These are phyloP conservation scores for Pristionchus arcanus DNA, from an alignment of 2,888 invertebrate species.

Conservation along the genomic window DNA sequence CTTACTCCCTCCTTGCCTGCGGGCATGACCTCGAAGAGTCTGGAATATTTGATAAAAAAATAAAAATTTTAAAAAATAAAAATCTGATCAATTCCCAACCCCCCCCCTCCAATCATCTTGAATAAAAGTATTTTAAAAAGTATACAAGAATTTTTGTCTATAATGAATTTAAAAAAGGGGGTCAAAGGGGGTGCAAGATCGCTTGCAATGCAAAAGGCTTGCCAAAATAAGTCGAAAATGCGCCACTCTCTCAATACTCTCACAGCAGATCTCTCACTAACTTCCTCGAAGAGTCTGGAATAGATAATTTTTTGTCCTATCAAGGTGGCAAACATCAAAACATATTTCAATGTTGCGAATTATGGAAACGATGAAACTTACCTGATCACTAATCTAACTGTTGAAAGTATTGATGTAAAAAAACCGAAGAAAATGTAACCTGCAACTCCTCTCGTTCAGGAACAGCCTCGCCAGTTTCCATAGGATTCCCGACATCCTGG, in stretches of 20 bases:
- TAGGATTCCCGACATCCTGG: conserved; percentile 62
- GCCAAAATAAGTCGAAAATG: no score
- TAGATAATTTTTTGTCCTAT: background rate
- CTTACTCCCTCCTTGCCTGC: conserved; percentile 60
- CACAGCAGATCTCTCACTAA: no score
- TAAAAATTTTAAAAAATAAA: no score
- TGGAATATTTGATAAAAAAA: conserved; percentile 1
- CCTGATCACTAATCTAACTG: background rate
- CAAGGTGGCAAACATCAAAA: background rate
- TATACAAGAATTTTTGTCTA: no score
- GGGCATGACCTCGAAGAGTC: conserved; percentile 64
- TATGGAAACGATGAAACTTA: background rate
- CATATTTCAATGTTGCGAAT: background rate
- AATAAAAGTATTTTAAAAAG: no score
- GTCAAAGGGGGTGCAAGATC: no score
- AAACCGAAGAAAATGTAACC: background rate
- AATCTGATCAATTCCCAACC: no score
- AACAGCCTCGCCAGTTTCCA: conserved; percentile 68
- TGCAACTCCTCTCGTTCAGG: conserved; percentile 50
- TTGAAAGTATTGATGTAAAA: background rate
- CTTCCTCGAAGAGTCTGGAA: no score
- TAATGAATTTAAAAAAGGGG: no score
- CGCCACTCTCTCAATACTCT: no score
- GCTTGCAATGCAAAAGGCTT: no score
- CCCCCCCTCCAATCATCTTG: no score